These are phyloP conservation scores for Pemphredon lugubris DNA, from an alignment of 2,888 invertebrate species.

Conservation along the genomic window DNA sequence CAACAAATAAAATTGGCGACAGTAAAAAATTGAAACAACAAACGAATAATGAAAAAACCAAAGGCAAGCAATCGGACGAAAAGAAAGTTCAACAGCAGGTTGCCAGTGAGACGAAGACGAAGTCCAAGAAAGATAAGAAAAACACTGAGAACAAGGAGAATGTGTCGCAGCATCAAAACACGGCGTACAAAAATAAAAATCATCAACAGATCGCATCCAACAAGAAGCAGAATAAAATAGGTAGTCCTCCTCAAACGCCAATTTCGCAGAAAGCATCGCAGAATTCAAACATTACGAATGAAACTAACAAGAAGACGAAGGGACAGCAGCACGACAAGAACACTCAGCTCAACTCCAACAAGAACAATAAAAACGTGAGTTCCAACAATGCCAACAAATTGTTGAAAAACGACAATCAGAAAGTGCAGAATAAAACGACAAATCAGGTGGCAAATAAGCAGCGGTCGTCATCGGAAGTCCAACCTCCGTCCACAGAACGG, in stretches of 20 bases:
- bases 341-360: constrained; percentile 42
- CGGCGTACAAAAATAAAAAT: constrained; percentile 63
- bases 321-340: constrained; percentile 51
- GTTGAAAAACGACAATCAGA: constrained; percentile 67
- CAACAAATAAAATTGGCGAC: constrained; percentile 52
- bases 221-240: constrained; percentile 63
- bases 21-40: constrained; percentile 70
- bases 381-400: constrained; percentile 45
- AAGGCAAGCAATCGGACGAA: constrained; percentile 65
- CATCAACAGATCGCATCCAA: constrained; percentile 51
- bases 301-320: constrained; percentile 49
- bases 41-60: constrained; percentile 68
- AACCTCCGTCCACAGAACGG: constrained; percentile 53
- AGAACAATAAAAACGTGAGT: constrained; percentile 36
- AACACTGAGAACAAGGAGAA: constrained; percentile 76
- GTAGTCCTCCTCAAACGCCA: constrained; percentile 49
- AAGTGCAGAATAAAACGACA: constrained; percentile 55
- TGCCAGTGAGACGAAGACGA: constrained; percentile 67
- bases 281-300: constrained; percentile 34
- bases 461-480: constrained; percentile 48
- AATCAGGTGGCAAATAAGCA: constrained; percentile 59
- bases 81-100: constrained; percentile 63
- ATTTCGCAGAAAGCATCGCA: constrained; percentile 45
- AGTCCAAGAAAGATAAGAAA: constrained; percentile 77
- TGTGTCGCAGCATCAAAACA: constrained; percentile 62